phyloP scores from a whole-genome alignment of 2,113 vertebrate genomes.

The Dromaius novaehollandiae region DNA sequence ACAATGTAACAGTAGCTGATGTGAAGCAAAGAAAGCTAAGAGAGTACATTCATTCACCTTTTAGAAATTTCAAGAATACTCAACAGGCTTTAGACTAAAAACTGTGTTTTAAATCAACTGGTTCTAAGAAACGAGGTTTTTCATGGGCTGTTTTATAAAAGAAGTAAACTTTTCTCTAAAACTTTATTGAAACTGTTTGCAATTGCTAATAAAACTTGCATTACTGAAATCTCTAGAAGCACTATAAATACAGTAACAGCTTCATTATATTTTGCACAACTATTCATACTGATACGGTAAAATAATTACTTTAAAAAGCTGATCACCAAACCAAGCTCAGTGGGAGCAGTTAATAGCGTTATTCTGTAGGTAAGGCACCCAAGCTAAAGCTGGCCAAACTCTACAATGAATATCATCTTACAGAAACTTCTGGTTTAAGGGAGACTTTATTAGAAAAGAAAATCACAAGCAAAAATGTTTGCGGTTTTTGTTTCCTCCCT shows the following conservation, averaged over 20 bases:
- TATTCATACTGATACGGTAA: neutral
- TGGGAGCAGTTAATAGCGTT: neutral
- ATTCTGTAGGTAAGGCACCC: neutral
- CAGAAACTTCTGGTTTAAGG: neutral
- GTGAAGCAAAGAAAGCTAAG: neutral
- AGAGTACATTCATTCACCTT: neutral
- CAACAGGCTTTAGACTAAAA: neutral
- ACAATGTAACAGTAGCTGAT: neutral
- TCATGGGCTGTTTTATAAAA: constrained; percentile 1
- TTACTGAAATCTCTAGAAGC: neutral
- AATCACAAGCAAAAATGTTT: neutral
- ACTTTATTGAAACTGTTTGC: constrained; percentile 21
- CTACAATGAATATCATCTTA: neutral
- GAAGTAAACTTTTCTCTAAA: constrained; percentile 14
- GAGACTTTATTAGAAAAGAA: neutral
- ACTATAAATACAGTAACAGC: neutral
- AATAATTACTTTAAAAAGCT: neutral
- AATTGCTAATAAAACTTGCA: constrained; percentile 45
- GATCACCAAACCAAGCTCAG: neutral
- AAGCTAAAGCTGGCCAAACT: neutral
- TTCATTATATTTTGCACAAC: neutral
- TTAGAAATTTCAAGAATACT: neutral
- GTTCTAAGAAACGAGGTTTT: neutral
- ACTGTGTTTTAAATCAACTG: neutral
- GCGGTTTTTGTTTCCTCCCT: neutral